Base-by-base conservation (phyloP, 2,113 vertebrate species). In the Reinhardtius hippoglossoides region DNA sequence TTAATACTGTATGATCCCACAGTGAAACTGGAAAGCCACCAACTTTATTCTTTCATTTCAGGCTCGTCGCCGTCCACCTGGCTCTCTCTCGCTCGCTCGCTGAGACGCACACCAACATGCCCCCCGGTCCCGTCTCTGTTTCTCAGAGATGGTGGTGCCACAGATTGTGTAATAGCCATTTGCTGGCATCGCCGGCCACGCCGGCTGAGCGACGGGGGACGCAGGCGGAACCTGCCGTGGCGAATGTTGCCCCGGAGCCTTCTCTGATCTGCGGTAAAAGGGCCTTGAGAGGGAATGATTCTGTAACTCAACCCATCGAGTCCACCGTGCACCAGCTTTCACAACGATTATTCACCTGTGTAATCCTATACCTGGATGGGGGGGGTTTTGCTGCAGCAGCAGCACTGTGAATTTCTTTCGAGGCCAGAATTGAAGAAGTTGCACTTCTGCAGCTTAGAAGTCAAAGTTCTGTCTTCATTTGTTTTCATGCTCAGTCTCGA, bases 131-230 rank as follows among this genome's bases (percentile, higher is more conserved):
- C 7, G 24, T 40, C 60, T 78, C 48, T 74, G 55, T 79, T 62
- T 75, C 60, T 66, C 65, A 4, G 63, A 74, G 68, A 79, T 74
- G 74, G 76, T 0, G 44, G 67, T 27, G 76, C 76, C 44, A 74
- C 54, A 74, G 64, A 82, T 78, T 81, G 73, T 83, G 81, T 81
- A 87, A 90, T 73, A 59, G 85, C 27, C 74, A 68, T 78, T 91
- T 18, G 60, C 81, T 81, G 76, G 78, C 48, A 73, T 48, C n/a
- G 64, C 74, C 20, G 64, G 58, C n/a, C 40, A 37, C 5, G 18
- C 58, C 0, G 23, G 27, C 57, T 37, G 55, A 72, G 35, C 44
- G 42, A 70, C 10, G 9, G 24, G 56, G n/a, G 24, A 63, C 31
- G 55, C 59, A 54, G 50, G 63, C 18, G 10, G 58, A 84, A 76